Evolutionary conservation across 2,888 invertebrate species (phyloP), one percentile per base, ranked within the genome.

Genomic region (Pristionchus arcanus): DNA sequence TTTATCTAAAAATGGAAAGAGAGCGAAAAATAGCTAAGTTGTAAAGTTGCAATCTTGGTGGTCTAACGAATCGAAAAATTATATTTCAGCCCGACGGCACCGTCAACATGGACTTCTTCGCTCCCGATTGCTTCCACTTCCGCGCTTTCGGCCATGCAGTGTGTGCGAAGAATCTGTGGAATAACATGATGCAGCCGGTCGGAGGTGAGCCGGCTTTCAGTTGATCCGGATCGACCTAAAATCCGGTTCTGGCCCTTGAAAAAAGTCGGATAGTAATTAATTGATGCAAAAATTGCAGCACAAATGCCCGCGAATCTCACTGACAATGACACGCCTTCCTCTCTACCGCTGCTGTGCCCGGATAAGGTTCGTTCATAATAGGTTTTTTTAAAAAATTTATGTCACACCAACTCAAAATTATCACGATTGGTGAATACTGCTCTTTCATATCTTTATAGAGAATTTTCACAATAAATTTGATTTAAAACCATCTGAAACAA

Each of bases 91-190:
- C 90, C 37, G 91, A 93, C 68, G 93, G 93, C 31, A 90, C 91
- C 25, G 90, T 91, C 19, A 91, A 93, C 66, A 85, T 93, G 90
- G 90, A 91, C 66, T 93, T 92, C 92, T 93, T 92, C 90, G 93
- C 93, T 28, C 92, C 93, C 2, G 93, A 93, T 89, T 93, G 93
- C 86, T 93, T 93, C 92, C 93, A 93, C 74, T 93, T 93, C 90
- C 92, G 92, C 0, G 90, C 91, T 49, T 90, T 91, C 0, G 93
- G 93, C 25, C 93, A 93, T 84, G 83, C 83, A 0, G n/a, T 83
- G 2, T 53, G 53, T 7, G 83, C 83, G 31, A 83, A 83, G 31
- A 37, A 37, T 16, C 37, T 83, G 4, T 83, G 83, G 83, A 83
- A 83, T 19, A 83, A 83, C 13, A 83, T 83, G 83, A 83, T 83